Percentiles rank a stretch among this genome's conserved stretches.
phyloP scores from a whole-genome alignment of 1,140 invertebrate species.

The Zaprionus ornatus region DNA sequence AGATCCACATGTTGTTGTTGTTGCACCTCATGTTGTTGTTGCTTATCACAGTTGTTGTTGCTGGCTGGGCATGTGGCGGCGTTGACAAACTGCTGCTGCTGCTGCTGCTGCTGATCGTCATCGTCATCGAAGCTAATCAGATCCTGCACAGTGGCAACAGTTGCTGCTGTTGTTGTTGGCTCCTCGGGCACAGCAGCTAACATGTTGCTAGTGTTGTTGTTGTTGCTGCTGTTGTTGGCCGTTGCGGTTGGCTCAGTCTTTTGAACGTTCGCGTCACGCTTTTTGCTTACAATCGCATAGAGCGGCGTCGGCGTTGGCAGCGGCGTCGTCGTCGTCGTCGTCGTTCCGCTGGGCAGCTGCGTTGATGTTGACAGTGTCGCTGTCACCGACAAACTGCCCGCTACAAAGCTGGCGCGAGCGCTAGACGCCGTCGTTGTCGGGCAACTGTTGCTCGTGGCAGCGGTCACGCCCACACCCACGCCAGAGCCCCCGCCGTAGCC shows the following conservation, averaged over 20 bases:
- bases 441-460: not conserved
- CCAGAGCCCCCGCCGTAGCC: constrained; percentile 59
- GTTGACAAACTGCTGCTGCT: constrained; percentile 14
- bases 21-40: not conserved
- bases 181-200: constrained; percentile 44
- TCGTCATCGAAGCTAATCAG: constrained; percentile 80
- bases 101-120: constrained; percentile 1
- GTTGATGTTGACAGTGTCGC: constrained; percentile 69
- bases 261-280: constrained; percentile 47
- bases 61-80: constrained; percentile 4
- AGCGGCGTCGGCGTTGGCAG: constrained; percentile 32
- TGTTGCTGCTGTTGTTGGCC: constrained; percentile 21
- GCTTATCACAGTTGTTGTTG: constrained; percentile 27
- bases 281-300: constrained; percentile 70
- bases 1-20: constrained; percentile 50
- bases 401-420: constrained; percentile 33
- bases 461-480: not conserved
- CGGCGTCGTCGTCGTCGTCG: constrained; percentile 27
- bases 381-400: constrained; percentile 65
- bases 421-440: constrained; percentile 26
- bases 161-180: constrained; percentile 4
- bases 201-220: constrained; percentile 36
- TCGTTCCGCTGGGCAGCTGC: constrained; percentile 12
- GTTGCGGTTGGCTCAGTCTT: constrained; percentile 38
- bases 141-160: constrained; percentile 52